Evolutionary conservation across 2,113 vertebrate genomes (phyloP).

Genomic region (Furnarius figulus): DNA sequence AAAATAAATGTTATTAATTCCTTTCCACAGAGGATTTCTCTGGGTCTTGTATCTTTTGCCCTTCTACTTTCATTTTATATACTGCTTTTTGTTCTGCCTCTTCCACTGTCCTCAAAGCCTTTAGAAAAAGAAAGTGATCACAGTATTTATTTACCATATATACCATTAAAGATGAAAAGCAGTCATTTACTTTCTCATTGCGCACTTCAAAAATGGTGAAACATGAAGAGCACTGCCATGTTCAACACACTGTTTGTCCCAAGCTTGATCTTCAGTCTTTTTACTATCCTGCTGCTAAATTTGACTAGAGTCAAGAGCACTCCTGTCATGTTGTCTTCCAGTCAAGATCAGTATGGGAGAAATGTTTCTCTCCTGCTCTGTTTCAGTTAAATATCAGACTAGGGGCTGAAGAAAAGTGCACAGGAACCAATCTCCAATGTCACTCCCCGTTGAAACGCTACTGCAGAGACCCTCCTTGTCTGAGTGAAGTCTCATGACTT

Average conservation of each 20-base stretch:
- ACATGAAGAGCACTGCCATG: background rate
- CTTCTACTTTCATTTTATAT: background rate
- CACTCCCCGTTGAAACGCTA: background rate
- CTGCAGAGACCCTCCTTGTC: background rate
- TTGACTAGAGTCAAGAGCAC: background rate
- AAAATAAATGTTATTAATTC: background rate
- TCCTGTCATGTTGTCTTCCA: background rate
- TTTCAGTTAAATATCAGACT: background rate
- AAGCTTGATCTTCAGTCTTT: background rate
- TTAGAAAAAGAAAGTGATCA: background rate
- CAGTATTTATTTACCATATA: background rate
- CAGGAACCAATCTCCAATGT: background rate
- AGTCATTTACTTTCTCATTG: background rate
- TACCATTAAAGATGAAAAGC: background rate
- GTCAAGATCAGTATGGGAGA: background rate
- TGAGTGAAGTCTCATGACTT: background rate
- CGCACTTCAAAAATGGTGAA: background rate
- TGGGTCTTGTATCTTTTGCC: background rate
- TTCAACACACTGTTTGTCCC: background rate
- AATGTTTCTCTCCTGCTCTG: background rate
- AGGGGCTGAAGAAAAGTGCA: background rate
- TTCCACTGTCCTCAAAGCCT: background rate
- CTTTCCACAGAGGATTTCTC: background rate
- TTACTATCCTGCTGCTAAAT: background rate
- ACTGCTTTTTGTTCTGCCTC: background rate